Conservation (phyloP, 2,113 vertebrate genomes). For the Lepidothrix coronata region DNA sequence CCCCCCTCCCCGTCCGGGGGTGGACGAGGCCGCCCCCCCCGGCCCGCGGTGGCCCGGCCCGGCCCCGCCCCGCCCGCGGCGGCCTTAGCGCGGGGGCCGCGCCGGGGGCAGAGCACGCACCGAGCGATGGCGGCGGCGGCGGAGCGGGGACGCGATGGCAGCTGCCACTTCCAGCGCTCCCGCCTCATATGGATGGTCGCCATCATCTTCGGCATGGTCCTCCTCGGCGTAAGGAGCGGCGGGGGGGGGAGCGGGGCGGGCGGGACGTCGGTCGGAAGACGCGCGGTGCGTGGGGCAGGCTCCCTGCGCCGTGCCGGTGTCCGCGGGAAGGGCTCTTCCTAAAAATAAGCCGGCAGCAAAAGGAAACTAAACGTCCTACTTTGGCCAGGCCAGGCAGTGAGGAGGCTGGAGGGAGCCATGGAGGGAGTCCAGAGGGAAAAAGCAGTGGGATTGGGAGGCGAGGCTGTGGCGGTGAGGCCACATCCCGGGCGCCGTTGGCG, state of each 20-base stretch:
- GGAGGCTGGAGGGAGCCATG: accelerated
- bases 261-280: accelerated
- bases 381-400: background rate
- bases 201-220: background rate
- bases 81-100: background rate
- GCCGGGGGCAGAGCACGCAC: accelerated
- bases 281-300: background rate
- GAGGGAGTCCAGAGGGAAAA: background rate
- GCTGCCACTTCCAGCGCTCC: constrained; percentile 44
- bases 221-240: constrained; percentile 27
- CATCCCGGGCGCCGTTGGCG: background rate
- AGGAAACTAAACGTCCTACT: accelerated
- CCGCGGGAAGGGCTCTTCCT: background rate
- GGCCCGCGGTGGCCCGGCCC: background rate
- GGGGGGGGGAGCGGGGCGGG: background rate
- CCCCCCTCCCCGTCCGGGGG: background rate
- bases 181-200: constrained; percentile 28
- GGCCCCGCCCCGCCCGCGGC: background rate
- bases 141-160: background rate
- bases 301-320: accelerated
- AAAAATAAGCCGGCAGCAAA: accelerated
- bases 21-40: background rate
- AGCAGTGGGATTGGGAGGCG: accelerated
- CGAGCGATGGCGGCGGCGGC: background rate
- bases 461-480: background rate